Conservation (phyloP, 1,140 invertebrate genomes). For the Brachionus manjavacas region DNA sequence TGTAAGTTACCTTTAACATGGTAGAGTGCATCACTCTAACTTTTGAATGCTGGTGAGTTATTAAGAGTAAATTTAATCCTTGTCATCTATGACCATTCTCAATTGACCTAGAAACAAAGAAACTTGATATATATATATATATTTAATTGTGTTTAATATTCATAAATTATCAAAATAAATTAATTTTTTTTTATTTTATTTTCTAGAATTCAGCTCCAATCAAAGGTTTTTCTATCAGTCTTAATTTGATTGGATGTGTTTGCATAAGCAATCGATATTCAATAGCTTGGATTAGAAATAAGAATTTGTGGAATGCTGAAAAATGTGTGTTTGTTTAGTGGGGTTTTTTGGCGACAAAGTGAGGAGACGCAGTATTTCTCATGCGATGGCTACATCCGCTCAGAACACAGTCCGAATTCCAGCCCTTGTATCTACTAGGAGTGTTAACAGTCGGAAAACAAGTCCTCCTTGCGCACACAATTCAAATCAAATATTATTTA, state of each 20-base stretch:
- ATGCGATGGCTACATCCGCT: neutral
- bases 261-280: neutral
- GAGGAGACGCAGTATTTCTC: neutral
- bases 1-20: too few species aligned
- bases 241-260: neutral
- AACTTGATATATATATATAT: neutral
- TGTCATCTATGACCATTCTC: neutral
- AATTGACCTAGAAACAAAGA: neutral
- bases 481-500: constrained; percentile 16
- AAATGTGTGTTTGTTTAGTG: neutral
- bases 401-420: neutral
- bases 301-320: neutral
- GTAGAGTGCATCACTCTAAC: too few species aligned
- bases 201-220: neutral
- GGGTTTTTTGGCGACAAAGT: neutral
- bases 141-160: neutral
- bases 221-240: neutral
- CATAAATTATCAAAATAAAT: neutral
- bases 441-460: neutral
- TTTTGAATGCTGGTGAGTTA: neutral
- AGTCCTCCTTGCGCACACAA: neutral
- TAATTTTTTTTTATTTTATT: neutral
- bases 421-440: neutral
- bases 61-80: neutral
- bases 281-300: neutral